Percentiles rank a stretch among this genome's conserved stretches.
Conservation (phyloP, 2,888 invertebrate genomes). For the Mycalesis mineus region DNA sequence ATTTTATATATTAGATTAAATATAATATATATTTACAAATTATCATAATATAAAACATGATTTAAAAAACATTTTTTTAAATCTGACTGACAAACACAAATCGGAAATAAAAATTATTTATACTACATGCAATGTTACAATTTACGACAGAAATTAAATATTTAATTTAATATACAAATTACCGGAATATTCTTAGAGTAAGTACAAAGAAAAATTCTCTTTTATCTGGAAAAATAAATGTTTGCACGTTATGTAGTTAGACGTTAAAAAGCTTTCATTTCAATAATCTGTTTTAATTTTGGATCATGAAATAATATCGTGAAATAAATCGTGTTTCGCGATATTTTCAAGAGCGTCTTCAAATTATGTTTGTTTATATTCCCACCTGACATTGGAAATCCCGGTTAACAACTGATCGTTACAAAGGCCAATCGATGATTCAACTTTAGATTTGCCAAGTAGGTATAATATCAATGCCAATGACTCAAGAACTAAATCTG, state of each 20-base stretch:
- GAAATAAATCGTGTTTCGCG: too few species aligned
- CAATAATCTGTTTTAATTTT: background rate
- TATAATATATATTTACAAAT: too few species aligned
- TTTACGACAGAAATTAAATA: too few species aligned
- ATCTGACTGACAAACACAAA: too few species aligned
- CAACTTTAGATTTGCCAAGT: conserved; percentile 12
- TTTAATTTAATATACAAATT: too few species aligned
- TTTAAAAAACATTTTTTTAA: too few species aligned
- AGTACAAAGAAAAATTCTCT: too few species aligned
- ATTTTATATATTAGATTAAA: too few species aligned
- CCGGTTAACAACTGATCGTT: background rate
- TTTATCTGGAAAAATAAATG: background rate
- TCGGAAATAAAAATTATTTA: too few species aligned
- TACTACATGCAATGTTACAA: too few species aligned
- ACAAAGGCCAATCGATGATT: conserved; percentile 10
- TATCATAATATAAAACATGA: too few species aligned
- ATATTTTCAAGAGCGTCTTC: background rate
- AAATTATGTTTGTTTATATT: conserved; percentile 4
- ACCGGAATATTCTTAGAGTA: background rate
- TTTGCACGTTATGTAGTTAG: background rate
- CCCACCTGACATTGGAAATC: conserved; percentile 1
- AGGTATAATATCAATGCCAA: conserved; percentile 7
- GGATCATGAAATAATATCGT: background rate
- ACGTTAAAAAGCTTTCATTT: background rate
- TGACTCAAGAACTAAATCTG: conserved; percentile 13